A percentile compares a stretch with the other conserved stretches of the same genome.
These are phyloP conservation scores for Turnix velox DNA, from an alignment of 2,113 vertebrate genomes.

Conservation along the genomic window DNA sequence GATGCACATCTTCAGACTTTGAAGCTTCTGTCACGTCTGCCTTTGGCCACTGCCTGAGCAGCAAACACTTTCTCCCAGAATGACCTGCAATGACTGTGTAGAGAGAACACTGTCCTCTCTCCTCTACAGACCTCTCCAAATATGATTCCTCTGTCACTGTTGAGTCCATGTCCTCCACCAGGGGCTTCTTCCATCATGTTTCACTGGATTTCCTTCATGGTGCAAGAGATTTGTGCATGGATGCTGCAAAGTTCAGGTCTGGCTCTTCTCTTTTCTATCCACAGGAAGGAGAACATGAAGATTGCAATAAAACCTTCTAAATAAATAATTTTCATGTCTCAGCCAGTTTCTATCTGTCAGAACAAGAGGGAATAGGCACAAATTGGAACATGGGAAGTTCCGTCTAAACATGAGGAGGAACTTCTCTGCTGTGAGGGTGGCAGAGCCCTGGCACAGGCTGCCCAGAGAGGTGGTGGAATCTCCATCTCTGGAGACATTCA, in stretches of 20 bases:
- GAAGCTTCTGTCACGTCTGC: not conserved
- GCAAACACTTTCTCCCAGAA: not conserved
- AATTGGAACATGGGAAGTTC: no score
- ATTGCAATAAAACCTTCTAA: not conserved
- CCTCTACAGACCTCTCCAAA: not conserved
- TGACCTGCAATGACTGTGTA: rapidly evolving
- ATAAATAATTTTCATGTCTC: rapidly evolving
- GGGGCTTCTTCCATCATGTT: not conserved
- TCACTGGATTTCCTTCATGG: not conserved
- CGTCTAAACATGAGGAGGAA: no score
- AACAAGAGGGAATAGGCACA: no score
- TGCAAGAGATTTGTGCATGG: not conserved
- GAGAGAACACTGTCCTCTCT: not conserved
- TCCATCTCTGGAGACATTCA: no score
- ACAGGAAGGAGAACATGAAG: not conserved
- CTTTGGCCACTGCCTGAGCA: rapidly evolving
- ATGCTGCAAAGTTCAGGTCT: not conserved
- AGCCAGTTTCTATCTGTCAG: not conserved
- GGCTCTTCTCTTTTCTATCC: not conserved
- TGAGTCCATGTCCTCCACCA: not conserved
- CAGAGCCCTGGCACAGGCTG: no score
- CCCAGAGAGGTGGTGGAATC: no score
- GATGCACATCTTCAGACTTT: not conserved
- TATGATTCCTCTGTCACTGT: rapidly evolving
- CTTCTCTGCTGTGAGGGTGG: no score